phyloP scores from a whole-genome alignment of 1,140 invertebrate genomes.

The Holcopasites calliopsidis region DNA sequence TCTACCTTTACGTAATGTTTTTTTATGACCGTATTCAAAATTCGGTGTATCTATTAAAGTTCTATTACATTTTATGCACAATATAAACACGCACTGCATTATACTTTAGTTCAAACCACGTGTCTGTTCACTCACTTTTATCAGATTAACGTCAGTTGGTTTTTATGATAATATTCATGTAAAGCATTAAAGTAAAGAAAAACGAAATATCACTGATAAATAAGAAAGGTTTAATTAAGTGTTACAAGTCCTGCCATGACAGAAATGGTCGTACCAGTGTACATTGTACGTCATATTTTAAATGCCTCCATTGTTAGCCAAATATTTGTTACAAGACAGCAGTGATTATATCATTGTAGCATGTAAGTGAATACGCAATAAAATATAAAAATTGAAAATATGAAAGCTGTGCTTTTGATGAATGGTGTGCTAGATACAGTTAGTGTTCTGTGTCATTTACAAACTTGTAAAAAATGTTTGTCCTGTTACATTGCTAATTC shows the following conservation, averaged over 20 bases:
- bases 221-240: conserved; percentile 1
- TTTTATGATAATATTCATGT: background rate
- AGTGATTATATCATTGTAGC: conserved; percentile 22
- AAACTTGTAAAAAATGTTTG: conserved; percentile 35
- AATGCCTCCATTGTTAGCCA: conserved; percentile 21
- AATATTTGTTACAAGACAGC: conserved; percentile 23
- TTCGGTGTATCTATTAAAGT: background rate
- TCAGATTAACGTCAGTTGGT: conserved; percentile 9
- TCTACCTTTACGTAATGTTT: conserved; percentile 1
- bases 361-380: conserved; percentile 27
- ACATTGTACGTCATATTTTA: conserved; percentile 16
- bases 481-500: too few species aligned
- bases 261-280: conserved; percentile 27
- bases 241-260: conserved; percentile 44
- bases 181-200: background rate
- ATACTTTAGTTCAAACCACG: background rate
- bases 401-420: conserved; percentile 23
- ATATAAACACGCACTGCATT: conserved; percentile 7
- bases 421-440: conserved; percentile 16
- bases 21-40: conserved; percentile 2
- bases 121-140: background rate
- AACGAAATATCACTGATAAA: conserved; percentile 2
- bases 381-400: conserved; percentile 36
- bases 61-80: background rate
- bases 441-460: conserved; percentile 48